Evolutionary conservation across 2,888 invertebrate species (phyloP).

Genomic region (Eupeodes latifasciatus): DNA sequence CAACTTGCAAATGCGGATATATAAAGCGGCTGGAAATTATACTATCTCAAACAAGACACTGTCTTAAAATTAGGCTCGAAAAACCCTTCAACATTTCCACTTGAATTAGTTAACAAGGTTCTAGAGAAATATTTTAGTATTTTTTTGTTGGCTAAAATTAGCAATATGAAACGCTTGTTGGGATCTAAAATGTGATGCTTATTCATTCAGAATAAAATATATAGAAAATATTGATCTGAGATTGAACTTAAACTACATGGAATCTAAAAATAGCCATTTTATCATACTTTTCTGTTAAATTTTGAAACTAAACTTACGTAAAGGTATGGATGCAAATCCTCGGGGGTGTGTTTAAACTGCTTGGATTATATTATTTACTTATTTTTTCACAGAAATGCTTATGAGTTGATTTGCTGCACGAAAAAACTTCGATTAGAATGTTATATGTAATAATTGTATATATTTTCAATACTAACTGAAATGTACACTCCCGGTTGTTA

Average conservation of each 20-base stretch:
- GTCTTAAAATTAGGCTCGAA: background rate
- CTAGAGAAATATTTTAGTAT: conserved; percentile 2
- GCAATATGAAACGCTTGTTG: conserved; percentile 5
- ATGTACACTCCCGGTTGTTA: conserved; percentile 4
- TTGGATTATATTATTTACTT: background rate
- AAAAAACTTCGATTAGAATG: conserved; percentile 33
- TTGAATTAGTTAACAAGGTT: background rate
- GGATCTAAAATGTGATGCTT: background rate
- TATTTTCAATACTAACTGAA: conserved; percentile 4
- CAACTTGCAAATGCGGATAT: background rate
- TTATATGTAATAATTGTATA: conserved; percentile 1
- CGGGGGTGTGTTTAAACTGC: background rate
- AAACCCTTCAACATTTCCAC: background rate
- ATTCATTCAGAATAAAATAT: conserved; percentile 30
- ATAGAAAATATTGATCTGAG: conserved; percentile 15
- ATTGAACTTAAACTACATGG: conserved; percentile 1
- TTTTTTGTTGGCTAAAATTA: conserved; percentile 12
- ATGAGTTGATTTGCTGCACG: background rate
- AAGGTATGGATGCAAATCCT: conserved; percentile 47
- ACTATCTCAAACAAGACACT: background rate
- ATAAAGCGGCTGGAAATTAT: background rate
- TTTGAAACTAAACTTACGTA: conserved; percentile 48
- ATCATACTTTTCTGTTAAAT: conserved; percentile 5
- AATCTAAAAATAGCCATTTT: conserved; percentile 24
- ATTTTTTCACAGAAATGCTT: conserved; percentile 18